phyloP scores from a whole-genome alignment of 2,113 vertebrate genomes.

The Seriola dumerili region DNA sequence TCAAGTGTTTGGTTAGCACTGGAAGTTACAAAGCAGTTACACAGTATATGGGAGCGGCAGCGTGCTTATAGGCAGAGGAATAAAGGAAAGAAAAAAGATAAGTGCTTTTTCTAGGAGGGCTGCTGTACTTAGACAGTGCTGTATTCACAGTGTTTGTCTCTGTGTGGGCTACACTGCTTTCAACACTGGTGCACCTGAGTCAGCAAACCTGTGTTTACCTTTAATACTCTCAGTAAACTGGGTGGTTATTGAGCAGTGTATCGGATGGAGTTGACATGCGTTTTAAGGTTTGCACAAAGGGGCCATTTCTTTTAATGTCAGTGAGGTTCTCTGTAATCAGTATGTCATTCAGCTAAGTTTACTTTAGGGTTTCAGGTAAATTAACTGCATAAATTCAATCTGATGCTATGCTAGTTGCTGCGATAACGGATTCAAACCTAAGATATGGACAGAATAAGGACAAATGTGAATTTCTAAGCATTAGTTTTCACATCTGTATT shows the following conservation, averaged over 20 bases:
- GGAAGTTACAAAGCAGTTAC: not conserved
- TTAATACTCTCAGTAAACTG: not conserved
- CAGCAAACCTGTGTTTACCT: not conserved
- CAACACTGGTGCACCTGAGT: not conserved
- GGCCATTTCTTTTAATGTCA: too few relatives aligned
- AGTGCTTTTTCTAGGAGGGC: not conserved
- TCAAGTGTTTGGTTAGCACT: conserved; percentile 11
- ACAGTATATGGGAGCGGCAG: not conserved
- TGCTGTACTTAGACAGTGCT: not conserved
- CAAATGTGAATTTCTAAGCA: too few relatives aligned
- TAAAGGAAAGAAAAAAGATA: too few relatives aligned
- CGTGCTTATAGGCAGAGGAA: not conserved
- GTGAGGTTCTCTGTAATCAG: too few relatives aligned
- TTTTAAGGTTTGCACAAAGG: not conserved
- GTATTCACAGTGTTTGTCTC: not conserved
- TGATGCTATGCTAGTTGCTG: too few relatives aligned
- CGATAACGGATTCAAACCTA: too few relatives aligned
- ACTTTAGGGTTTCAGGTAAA: not conserved
- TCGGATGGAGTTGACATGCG: not conserved
- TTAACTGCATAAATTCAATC: too few relatives aligned
- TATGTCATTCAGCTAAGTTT: not conserved
- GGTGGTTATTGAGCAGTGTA: not conserved
- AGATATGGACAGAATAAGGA: too few relatives aligned
- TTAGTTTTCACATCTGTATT: too few relatives aligned
- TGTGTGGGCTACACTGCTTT: conserved; percentile 10